These are phyloP conservation scores for Ctenochaetus hawaiiensis DNA, from an alignment of 2,797 vertebrate genomes.

Conservation along the genomic window DNA sequence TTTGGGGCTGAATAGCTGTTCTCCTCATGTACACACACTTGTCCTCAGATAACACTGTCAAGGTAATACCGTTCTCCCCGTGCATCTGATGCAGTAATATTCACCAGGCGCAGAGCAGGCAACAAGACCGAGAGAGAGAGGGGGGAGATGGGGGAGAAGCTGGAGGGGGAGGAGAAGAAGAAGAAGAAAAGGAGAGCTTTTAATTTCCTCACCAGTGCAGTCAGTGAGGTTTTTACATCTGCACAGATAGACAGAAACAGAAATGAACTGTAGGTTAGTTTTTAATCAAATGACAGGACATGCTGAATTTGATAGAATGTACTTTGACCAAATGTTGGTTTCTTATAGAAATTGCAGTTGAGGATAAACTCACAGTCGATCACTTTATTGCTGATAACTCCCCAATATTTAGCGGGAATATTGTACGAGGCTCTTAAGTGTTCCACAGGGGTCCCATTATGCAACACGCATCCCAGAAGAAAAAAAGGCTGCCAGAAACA, in stretches of 20 bases:
- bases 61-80: slow-evolving; percentile 45
- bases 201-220: slow-evolving; percentile 61
- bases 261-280: slow-evolving; percentile 26
- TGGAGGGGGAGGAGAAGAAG: background rate
- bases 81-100: slow-evolving; percentile 49
- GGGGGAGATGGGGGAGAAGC: no score
- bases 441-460: no score
- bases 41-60: slow-evolving; percentile 63
- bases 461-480: no score
- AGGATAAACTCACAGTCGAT: background rate
- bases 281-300: slow-evolving; percentile 17
- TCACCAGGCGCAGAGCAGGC: slow-evolving; percentile 40
- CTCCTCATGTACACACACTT: slow-evolving; percentile 41
- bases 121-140: slow-evolving; percentile 4
- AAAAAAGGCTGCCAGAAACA: no score
- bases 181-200: slow-evolving; percentile 44
- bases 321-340: background rate
- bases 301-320: slow-evolving; percentile 2
- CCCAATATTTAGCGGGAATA: no score
- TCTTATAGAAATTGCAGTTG: slow-evolving; percentile 5
- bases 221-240: slow-evolving; percentile 30
- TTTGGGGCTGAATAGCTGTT: slow-evolving; percentile 40
- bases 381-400: no score
- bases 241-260: slow-evolving; percentile 30
- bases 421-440: no score